Evolutionary conservation across 2,113 vertebrate genomes (phyloP).

Genomic region (Pterocles burchelli): DNA sequence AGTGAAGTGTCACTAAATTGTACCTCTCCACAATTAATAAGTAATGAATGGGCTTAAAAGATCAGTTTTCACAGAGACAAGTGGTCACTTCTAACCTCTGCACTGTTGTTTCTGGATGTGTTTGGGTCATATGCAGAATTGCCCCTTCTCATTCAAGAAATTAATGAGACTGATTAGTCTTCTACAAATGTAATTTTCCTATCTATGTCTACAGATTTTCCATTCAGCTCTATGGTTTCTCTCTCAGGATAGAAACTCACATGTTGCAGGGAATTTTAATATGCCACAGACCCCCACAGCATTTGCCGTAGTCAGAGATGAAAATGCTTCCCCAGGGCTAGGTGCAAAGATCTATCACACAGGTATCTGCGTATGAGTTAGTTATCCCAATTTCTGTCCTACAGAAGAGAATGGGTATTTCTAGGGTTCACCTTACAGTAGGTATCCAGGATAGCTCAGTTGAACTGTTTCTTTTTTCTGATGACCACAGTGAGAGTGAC

Average conservation of each 20-base stretch:
- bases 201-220: not conserved
- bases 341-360: not conserved
- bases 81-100: not conserved
- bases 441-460: not conserved
- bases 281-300: fast-evolving
- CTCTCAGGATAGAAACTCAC: not conserved
- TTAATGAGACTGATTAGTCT: not conserved
- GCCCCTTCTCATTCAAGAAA: not conserved
- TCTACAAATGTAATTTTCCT: not conserved
- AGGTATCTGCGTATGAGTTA: not conserved
- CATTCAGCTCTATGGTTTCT: not conserved
- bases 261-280: not conserved
- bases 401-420: not conserved
- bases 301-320: not conserved
- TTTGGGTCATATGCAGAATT: not conserved
- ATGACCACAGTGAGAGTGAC: not conserved
- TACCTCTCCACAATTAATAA: not conserved
- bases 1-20: not conserved
- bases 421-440: not conserved
- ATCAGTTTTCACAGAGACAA: not conserved
- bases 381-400: not conserved
- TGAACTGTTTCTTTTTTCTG: not conserved
- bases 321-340: not conserved
- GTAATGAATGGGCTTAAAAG: not conserved
- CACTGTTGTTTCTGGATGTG: not conserved